phyloP scores from a whole-genome alignment of 2,888 invertebrate species.

The Cylindroiulus punctatus region DNA sequence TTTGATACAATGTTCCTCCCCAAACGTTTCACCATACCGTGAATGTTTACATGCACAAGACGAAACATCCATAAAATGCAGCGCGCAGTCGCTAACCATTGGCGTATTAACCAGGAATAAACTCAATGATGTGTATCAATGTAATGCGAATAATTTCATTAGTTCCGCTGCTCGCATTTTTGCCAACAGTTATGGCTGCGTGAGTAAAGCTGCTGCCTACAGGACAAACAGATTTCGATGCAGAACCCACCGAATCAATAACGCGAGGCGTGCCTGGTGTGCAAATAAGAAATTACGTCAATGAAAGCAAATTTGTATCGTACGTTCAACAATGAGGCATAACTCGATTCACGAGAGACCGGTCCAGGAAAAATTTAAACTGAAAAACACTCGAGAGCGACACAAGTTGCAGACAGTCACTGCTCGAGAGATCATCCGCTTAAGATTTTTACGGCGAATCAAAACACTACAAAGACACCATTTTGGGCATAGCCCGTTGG shows the following conservation, averaged over 20 bases:
- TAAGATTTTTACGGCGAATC: background rate
- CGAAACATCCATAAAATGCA: too few relatives aligned
- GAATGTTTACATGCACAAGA: too few relatives aligned
- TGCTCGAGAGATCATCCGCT: background rate
- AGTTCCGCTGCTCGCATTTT: background rate
- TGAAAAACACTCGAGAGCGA: background rate
- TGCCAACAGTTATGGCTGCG: background rate
- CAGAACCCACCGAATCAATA: constrained; percentile 1
- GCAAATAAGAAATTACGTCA: constrained; percentile 4
- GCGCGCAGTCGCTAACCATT: too few relatives aligned
- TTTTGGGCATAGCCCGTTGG: background rate
- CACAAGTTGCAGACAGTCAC: background rate
- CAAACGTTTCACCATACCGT: too few relatives aligned
- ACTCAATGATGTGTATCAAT: background rate
- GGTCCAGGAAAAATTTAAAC: background rate
- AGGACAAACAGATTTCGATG: background rate
- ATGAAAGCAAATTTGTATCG: constrained; percentile 26
- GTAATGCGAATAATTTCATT: constrained; percentile 12
- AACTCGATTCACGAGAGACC: constrained; percentile 19
- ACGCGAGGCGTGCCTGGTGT: background rate
- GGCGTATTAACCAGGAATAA: too few relatives aligned
- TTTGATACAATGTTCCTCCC: background rate
- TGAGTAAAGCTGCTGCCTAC: background rate
- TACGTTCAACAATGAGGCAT: constrained; percentile 6
- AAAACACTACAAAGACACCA: too few relatives aligned